phyloP scores from a whole-genome alignment of 37 sponge, comb jelly and placozoan species.

The Ephydatia muelleri region DNA sequence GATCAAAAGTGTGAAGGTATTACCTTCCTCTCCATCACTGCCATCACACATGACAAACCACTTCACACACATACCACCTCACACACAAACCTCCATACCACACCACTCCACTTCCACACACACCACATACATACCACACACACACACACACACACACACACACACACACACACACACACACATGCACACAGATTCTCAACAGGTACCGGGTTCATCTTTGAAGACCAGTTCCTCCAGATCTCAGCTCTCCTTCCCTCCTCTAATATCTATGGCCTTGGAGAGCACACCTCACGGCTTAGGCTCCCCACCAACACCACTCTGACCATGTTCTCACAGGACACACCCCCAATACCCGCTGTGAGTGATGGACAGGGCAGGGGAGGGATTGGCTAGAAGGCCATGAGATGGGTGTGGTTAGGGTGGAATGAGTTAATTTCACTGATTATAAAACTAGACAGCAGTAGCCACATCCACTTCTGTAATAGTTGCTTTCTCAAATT shows the following conservation, averaged over 20 bases:
- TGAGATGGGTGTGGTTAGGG: too few relatives aligned
- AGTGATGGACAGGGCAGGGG: not conserved
- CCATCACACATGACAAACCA: too few relatives aligned
- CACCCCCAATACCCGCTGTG: conserved; percentile 40
- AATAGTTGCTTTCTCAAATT: not conserved
- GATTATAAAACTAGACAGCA: not conserved
- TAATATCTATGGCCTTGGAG: conserved; percentile 77
- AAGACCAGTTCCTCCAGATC: conserved; percentile 77
- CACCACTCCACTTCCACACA: too few relatives aligned
- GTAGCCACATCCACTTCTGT: not conserved
- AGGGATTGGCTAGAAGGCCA: not conserved
- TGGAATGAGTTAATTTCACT: not conserved
- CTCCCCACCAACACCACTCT: conserved; percentile 41
- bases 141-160: conserved; percentile 34
- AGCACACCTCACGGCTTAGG: conserved; percentile 40
- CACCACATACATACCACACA: not conserved
- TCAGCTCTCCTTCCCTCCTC: conserved; percentile 49
- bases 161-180: conserved; percentile 37
- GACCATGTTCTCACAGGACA: conserved; percentile 70
- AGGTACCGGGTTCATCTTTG: conserved; percentile 40
- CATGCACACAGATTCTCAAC: conserved; percentile 24
- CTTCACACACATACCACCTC: not conserved
- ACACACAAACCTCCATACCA: conserved; percentile 5
- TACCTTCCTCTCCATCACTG: too few relatives aligned
- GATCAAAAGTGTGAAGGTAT: too few relatives aligned